These are phyloP conservation scores for Stegana nigrithorax DNA, from an alignment of 2,888 invertebrate species.

Conservation along the genomic window DNA sequence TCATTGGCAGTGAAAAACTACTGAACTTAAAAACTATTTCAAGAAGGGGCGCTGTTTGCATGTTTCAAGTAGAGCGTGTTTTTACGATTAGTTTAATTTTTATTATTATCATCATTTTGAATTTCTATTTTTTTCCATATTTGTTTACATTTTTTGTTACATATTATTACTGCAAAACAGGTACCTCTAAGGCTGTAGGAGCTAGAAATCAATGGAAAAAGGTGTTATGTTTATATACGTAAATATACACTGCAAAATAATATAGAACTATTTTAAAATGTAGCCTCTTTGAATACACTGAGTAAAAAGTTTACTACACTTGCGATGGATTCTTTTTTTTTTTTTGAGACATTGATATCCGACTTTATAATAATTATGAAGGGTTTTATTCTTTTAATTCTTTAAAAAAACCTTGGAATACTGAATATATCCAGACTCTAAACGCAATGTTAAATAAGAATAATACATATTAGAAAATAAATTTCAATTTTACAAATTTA, in stretches of 20 bases:
- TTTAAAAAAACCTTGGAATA: too few relatives aligned
- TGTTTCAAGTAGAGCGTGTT: neutral
- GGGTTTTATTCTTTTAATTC: too few relatives aligned
- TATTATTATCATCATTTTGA: conserved; percentile 9
- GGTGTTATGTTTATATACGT: conserved; percentile 13
- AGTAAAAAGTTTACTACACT: neutral
- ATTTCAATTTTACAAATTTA: too few relatives aligned
- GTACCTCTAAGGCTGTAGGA: conserved; percentile 49
- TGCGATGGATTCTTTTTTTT: too few relatives aligned
- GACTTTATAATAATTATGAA: too few relatives aligned
- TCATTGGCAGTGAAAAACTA: conserved; percentile 53
- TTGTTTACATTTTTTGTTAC: conserved; percentile 14
- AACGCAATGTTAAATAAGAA: too few relatives aligned
- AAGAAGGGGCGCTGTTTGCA: neutral
- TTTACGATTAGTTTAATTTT: conserved; percentile 18
- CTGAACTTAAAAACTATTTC: conserved; percentile 39
- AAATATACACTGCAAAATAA: neutral
- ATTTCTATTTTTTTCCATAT: neutral
- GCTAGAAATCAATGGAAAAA: conserved; percentile 27
- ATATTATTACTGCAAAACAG: conserved; percentile 43
- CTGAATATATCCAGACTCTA: too few relatives aligned
- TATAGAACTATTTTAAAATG: neutral
- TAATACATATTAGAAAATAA: too few relatives aligned
- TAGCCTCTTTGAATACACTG: neutral
- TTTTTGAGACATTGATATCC: too few relatives aligned